Conservation (phyloP, 2,113 vertebrate species). For the Trematocara marginatum region DNA sequence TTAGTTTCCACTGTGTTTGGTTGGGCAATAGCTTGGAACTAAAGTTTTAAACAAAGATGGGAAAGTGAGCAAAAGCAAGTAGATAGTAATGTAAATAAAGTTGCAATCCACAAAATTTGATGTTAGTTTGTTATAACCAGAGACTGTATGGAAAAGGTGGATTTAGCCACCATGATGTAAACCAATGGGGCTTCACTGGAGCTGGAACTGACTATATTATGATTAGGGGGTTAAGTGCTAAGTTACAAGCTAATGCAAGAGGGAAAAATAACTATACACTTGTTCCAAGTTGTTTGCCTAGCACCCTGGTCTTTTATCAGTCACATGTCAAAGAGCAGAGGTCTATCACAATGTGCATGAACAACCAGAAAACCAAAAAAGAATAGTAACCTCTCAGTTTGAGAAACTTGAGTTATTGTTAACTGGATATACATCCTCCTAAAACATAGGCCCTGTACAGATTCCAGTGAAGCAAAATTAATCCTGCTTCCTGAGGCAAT, state of each 20-base stretch:
- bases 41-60: neutral
- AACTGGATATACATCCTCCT: neutral
- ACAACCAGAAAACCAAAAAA: neutral
- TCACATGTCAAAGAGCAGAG: neutral
- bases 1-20: neutral
- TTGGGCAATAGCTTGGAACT: neutral
- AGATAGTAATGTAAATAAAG: neutral
- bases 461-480: neutral
- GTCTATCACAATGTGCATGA: neutral
- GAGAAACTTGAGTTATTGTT: neutral
- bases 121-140: neutral
- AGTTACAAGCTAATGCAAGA: neutral
- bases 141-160: neutral
- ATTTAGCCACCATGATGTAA: neutral
- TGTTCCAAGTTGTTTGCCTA: neutral
- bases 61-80: neutral
- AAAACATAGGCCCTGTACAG: neutral
- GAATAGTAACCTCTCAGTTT: neutral
- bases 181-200: neutral
- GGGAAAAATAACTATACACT: neutral
- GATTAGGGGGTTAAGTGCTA: neutral
- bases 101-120: neutral
- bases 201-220: neutral
- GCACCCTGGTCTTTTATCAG: neutral
- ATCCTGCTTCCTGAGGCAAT: neutral